Evolutionary conservation across 2,888 invertebrate genomes (phyloP).

Genomic region (Orthosia gothica): DNA sequence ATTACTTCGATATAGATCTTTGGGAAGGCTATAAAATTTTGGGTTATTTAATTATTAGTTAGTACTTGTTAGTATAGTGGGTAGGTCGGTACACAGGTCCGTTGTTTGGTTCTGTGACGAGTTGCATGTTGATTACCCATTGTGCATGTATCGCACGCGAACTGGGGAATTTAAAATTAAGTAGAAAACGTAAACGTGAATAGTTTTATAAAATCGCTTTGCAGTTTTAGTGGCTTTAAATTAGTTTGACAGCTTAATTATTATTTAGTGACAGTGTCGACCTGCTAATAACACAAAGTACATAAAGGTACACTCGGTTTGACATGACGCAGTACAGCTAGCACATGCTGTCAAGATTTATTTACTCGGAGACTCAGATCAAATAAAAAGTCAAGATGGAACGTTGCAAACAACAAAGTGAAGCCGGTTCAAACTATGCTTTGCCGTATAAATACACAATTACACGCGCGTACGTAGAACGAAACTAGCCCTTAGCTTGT

Average conservation of each 20-base stretch:
- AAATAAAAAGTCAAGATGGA: too few relatives aligned
- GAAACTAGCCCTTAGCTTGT: too few relatives aligned
- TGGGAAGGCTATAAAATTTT: conserved; percentile 70
- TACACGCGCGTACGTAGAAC: too few relatives aligned
- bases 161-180: conserved; percentile 53
- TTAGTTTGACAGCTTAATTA: conserved; percentile 12
- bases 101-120: conserved; percentile 40
- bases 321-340: too few relatives aligned
- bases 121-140: conserved; percentile 64
- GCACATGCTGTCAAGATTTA: too few relatives aligned
- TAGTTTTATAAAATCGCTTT: conserved; percentile 23
- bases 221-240: not conserved
- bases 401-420: too few relatives aligned
- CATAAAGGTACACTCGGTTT: too few relatives aligned
- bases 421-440: too few relatives aligned
- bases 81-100: conserved; percentile 16
- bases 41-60: conserved; percentile 70
- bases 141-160: conserved; percentile 61
- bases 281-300: not conserved
- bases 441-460: too few relatives aligned
- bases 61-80: conserved; percentile 37
- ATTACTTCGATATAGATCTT: conserved; percentile 78
- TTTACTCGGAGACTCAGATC: too few relatives aligned
- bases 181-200: conserved; percentile 34
- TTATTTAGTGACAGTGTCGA: conserved; percentile 1